phyloP scores from a whole-genome alignment of 2,797 vertebrate species.

The Hipposideros larvatus region DNA sequence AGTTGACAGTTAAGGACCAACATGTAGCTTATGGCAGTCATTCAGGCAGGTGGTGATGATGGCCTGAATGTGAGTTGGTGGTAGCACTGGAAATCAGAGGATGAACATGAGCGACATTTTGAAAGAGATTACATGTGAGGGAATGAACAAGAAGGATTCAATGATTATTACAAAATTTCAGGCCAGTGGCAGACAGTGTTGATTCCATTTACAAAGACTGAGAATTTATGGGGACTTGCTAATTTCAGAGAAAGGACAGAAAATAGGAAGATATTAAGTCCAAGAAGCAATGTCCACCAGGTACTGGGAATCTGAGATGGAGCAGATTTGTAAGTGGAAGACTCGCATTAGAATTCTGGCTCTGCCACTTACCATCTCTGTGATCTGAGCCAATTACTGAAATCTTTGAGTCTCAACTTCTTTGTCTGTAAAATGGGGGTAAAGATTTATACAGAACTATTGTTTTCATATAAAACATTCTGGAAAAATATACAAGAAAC shows the following conservation, averaged over 20 bases:
- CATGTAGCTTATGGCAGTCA: background rate
- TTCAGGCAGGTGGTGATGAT: background rate
- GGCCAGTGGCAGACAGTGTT: background rate
- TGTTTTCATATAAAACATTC: slow-evolving; percentile 24
- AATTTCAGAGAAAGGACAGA: background rate
- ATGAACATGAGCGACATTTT: background rate
- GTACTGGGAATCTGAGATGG: background rate
- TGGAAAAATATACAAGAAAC: slow-evolving; percentile 19
- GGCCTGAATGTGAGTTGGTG: background rate
- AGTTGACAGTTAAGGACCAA: background rate
- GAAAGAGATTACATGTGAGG: background rate
- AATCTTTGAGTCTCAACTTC: slow-evolving; percentile 41
- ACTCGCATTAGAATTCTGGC: background rate
- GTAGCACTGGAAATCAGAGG: background rate
- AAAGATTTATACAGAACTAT: slow-evolving; percentile 11
- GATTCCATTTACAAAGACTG: slow-evolving; percentile 13
- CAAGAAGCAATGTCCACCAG: background rate
- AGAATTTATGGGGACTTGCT: background rate
- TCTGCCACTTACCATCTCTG: background rate
- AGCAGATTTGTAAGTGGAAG: background rate
- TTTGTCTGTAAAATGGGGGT: background rate
- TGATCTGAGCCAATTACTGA: slow-evolving; percentile 3
- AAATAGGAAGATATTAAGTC: background rate
- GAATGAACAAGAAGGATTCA: background rate
- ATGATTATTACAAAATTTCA: background rate